phyloP scores from a whole-genome alignment of 2,797 vertebrate genomes.

The Fundulus diaphanus region DNA sequence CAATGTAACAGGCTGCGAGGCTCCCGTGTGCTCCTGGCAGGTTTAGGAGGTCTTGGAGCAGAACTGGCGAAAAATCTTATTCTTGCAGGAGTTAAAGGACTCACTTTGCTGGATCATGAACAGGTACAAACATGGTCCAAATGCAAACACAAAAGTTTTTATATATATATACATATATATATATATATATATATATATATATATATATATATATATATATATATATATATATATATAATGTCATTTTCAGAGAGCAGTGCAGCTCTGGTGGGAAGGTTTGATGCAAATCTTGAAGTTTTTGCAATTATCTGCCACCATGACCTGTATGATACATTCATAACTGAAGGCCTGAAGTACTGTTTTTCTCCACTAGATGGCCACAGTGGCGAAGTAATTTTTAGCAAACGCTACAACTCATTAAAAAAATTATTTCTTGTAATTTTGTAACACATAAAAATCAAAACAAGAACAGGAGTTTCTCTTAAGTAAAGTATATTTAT shows the following conservation, averaged over 20 bases:
- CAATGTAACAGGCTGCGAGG: slow-evolving; percentile 84
- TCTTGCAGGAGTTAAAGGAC: slow-evolving; percentile 90
- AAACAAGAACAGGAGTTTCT: too few species aligned
- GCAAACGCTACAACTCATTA: not conserved
- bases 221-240: too few species aligned
- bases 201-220: too few species aligned
- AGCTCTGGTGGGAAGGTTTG: not conserved
- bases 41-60: slow-evolving; percentile 86
- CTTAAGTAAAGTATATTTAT: too few species aligned
- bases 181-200: too few species aligned
- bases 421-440: not conserved
- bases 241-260: not conserved
- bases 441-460: not conserved
- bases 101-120: slow-evolving; percentile 90
- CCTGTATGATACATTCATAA: not conserved
- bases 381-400: not conserved
- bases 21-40: slow-evolving; percentile 90
- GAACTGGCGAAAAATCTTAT: slow-evolving; percentile 96
- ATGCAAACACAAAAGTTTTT: not conserved
- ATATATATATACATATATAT: too few species aligned
- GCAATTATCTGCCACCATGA: not conserved
- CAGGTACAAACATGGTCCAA: slow-evolving; percentile 75
- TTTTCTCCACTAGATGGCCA: slow-evolving; percentile 33
- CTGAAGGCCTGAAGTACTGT: not conserved
- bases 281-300: not conserved